phyloP scores from a whole-genome alignment of 1,140 invertebrate genomes.

The Apis laboriosa region DNA sequence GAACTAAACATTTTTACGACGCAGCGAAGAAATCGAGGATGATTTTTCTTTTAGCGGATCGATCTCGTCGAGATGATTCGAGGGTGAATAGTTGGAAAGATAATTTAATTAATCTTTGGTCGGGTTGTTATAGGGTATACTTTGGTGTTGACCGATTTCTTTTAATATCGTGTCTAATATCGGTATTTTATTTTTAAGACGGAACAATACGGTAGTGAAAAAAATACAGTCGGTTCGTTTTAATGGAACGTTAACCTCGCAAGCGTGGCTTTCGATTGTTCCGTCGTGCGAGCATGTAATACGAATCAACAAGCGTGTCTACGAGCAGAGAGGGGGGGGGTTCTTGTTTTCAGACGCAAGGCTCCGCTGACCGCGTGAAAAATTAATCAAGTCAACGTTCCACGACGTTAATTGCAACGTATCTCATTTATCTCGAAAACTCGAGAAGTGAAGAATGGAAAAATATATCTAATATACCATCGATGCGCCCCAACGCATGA shows the following conservation, averaged over 20 bases:
- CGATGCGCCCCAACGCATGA: not conserved
- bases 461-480: not conserved
- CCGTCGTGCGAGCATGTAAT: slow-evolving; percentile 79
- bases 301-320: slow-evolving; percentile 77
- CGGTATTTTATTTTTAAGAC: not conserved
- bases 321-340: slow-evolving; percentile 56
- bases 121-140: too few species aligned
- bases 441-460: not conserved
- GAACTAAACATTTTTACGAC: too few species aligned
- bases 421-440: not conserved
- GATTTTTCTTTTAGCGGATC: too few species aligned
- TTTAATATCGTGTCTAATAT: too few species aligned
- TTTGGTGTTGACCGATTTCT: too few species aligned
- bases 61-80: too few species aligned
- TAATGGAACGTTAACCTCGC: slow-evolving; percentile 63
- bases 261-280: slow-evolving; percentile 73
- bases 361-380: slow-evolving; percentile 73
- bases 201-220: not conserved
- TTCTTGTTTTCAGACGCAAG: slow-evolving; percentile 63
- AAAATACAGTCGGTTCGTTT: slow-evolving; percentile 44
- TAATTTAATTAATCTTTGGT: too few species aligned
- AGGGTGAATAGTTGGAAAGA: too few species aligned
- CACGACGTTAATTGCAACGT: slow-evolving; percentile 67
- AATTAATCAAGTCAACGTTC: slow-evolving; percentile 76
- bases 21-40: too few species aligned